phyloP scores from a whole-genome alignment of 2,797 vertebrate genomes.

The Lates japonicus region DNA sequence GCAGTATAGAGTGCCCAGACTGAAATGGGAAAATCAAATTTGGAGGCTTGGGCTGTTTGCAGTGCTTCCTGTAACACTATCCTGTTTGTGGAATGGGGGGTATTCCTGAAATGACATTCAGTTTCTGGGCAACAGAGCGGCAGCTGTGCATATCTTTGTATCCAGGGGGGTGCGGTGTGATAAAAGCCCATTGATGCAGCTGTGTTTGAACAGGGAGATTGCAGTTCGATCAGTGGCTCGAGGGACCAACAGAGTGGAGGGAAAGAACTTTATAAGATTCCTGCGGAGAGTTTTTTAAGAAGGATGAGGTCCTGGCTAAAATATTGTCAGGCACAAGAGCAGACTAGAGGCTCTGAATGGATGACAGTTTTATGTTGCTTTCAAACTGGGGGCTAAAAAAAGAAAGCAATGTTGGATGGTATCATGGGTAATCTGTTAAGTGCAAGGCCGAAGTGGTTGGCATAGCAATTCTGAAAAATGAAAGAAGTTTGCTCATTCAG shows the following conservation, averaged over 20 bases:
- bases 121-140: conserved; percentile 87
- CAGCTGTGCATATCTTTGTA: conserved; percentile 87
- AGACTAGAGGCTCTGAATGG: conserved; percentile 21
- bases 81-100: conserved; percentile 76
- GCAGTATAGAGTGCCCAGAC: conserved; percentile 24
- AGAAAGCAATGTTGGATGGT: neutral
- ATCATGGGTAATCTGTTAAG: conserved; percentile 14
- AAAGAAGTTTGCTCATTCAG: neutral
- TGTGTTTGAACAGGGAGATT: conserved; percentile 85
- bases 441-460: conserved; percentile 9
- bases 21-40: conserved; percentile 68
- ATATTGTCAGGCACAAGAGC: conserved; percentile 2
- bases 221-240: conserved; percentile 73
- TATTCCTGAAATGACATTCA: conserved; percentile 81
- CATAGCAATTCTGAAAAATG: conserved; percentile 25
- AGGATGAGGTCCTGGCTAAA: conserved; percentile 3
- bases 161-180: conserved; percentile 50
- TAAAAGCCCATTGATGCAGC: conserved; percentile 80
- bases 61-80: conserved; percentile 79
- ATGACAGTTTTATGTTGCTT: conserved; percentile 38
- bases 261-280: conserved; percentile 45
- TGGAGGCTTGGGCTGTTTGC: conserved; percentile 55
- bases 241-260: conserved; percentile 40
- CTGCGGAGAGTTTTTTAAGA: conserved; percentile 6
- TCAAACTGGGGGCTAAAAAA: neutral